These are phyloP conservation scores for Bombus impatiens DNA, from an alignment of 1,140 invertebrate species.

Conservation along the genomic window DNA sequence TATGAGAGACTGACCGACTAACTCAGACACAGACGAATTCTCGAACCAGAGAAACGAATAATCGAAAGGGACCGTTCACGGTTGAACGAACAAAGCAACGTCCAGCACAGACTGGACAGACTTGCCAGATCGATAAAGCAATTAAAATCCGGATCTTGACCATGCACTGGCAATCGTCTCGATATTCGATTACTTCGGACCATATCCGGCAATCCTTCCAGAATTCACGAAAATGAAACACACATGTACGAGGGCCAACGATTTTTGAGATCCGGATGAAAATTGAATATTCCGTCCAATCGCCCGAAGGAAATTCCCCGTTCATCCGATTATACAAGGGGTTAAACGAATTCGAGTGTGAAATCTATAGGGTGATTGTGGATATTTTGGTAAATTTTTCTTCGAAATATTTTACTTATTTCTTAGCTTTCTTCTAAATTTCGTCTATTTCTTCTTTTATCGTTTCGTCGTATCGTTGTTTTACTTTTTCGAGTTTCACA, in stretches of 20 bases:
- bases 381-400: neutral
- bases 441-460: neutral
- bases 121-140: slow-evolving; percentile 59
- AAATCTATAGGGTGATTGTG: no score
- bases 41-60: neutral
- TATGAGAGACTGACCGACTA: no score
- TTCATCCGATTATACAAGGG: neutral
- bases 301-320: neutral
- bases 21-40: neutral
- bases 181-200: slow-evolving; percentile 60
- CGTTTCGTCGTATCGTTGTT: no score
- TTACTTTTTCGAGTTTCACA: no score
- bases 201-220: slow-evolving; percentile 35
- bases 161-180: slow-evolving; percentile 33
- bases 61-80: neutral
- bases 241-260: neutral
- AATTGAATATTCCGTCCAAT: neutral
- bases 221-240: slow-evolving; percentile 14
- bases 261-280: neutral
- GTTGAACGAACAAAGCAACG: neutral
- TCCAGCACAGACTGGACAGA: neutral
- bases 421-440: neutral
- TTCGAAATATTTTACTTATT: neutral
- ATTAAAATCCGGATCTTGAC: slow-evolving; percentile 61
- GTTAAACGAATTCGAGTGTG: neutral